Evolutionary conservation across 1,140 invertebrate species (phyloP), one percentile per base, ranked within the genome.

Genomic region (Bilobella aurantiaca): DNA sequence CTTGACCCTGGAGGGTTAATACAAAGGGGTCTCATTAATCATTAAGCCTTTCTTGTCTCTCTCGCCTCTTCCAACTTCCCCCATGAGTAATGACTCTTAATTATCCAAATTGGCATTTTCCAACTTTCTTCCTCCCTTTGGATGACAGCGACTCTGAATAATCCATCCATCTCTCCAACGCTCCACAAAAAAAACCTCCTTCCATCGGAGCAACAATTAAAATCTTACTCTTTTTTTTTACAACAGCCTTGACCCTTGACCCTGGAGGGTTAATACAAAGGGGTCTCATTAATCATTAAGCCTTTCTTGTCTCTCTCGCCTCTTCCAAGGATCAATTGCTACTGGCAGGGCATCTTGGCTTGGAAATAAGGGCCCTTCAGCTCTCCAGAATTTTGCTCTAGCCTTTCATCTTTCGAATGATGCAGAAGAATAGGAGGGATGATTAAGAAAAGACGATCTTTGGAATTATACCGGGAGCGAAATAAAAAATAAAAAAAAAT

Each of bases 221-320:
- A 42, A 12, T 42, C 34, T n/a, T n/a, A n/a, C n/a, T n/a, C n/a
- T n/a, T n/a, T n/a, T n/a, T n/a, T n/a, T n/a, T n/a, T n/a, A n/a
- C 34, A 42, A 42, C 8, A 18, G 34, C 34, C 34, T 8, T 12
- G 23, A 18, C 59, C 59, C 46, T 62, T 30, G 46, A 62, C 59
- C 46, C 25, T 42, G 8, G 12, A 8, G 59, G 59, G 59, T 62
- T 62, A 62, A 42, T 62, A 62, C 59, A 62, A 62, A 62, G 37
- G 59, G 59, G 12, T 62, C 59, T 62, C 59, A 62, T 62, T 62
- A 62, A 62, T 62, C 59, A n/a, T n/a, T n/a, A 62, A 53, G 49
- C 49, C 12, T 42, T n/a, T 42, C 8, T 42, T 42, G 37, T 42
- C n/a, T 42, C 8, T 8, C 8, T n/a, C n/a, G n/a, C n/a, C n/a